Evolutionary conservation across 2,888 invertebrate genomes (phyloP).

Genomic region (Ophraella communa): DNA sequence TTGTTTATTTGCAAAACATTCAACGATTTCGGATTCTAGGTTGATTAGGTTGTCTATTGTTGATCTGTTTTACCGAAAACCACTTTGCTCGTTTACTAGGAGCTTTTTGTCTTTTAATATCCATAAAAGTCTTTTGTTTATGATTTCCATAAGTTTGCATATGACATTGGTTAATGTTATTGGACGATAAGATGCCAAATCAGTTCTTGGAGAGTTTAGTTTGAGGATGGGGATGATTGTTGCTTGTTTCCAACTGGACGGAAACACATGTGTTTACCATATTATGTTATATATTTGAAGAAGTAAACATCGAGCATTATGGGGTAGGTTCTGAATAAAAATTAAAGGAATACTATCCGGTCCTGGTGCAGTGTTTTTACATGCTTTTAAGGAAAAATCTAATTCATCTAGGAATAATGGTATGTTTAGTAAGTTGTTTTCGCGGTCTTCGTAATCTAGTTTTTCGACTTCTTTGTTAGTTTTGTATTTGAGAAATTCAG

Average conservation of each 20-base stretch:
- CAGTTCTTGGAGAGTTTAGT: not conserved
- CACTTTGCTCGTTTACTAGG: not conserved
- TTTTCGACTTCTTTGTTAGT: not conserved
- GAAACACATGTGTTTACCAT: not conserved
- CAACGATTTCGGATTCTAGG: not conserved
- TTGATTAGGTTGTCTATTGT: not conserved
- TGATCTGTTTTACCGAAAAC: constrained; percentile 1
- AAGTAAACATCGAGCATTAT: not conserved
- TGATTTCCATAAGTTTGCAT: constrained; percentile 7
- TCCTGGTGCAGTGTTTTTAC: not conserved
- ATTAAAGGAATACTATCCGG: constrained; percentile 17
- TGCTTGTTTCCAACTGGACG: not conserved
- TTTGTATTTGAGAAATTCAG: not conserved
- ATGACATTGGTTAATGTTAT: constrained; percentile 7
- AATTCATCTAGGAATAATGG: not conserved
- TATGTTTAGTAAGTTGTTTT: not conserved
- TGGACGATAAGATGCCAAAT: constrained; percentile 14
- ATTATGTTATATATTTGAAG: constrained; percentile 11
- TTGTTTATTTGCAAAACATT: not conserved
- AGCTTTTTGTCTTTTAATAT: not conserved
- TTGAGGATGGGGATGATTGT: constrained; percentile 8
- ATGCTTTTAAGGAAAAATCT: not conserved
- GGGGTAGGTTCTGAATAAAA: constrained; percentile 7
- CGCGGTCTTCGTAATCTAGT: not conserved
- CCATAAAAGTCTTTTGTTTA: constrained; percentile 4